These are phyloP conservation scores for Dinoponera quadriceps DNA, from an alignment of 1,140 invertebrate species.

Conservation along the genomic window DNA sequence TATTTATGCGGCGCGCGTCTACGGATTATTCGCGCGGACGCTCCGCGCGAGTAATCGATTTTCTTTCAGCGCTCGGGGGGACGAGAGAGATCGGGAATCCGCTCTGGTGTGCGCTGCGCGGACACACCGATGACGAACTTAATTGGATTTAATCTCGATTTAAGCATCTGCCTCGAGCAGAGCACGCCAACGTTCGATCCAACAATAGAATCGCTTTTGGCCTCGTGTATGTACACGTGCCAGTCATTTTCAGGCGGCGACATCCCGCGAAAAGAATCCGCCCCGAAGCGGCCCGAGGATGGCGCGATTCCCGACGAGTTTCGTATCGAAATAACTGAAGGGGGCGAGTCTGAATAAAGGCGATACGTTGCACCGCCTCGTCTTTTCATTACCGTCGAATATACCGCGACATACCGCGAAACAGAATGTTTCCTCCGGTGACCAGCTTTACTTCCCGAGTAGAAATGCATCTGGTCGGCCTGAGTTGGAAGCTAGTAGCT, in stretches of 20 bases:
- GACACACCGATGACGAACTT: slow-evolving; percentile 43
- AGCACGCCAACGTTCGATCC: slow-evolving; percentile 38
- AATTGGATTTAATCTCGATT: slow-evolving; percentile 59
- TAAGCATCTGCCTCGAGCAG: slow-evolving; percentile 56
- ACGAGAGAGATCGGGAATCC: slow-evolving; percentile 42
- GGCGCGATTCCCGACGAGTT: not conserved
- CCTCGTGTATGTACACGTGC: slow-evolving; percentile 39
- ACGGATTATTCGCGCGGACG: not conserved
- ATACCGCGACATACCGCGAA: too few species aligned
- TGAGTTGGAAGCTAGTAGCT: too few species aligned
- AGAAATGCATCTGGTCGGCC: too few species aligned
- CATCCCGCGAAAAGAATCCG: slow-evolving; percentile 42
- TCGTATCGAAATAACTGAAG: not conserved
- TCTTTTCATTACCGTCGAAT: too few species aligned
- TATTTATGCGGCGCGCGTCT: slow-evolving; percentile 10
- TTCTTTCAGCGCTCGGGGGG: slow-evolving; percentile 30
- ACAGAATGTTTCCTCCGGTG: too few species aligned
- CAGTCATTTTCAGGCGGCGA: slow-evolving; percentile 49
- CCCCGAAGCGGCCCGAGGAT: not conserved
- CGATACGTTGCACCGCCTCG: too few species aligned
- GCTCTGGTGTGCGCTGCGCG: slow-evolving; percentile 23
- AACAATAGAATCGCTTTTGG: slow-evolving; percentile 58
- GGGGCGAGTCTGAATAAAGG: too few species aligned
- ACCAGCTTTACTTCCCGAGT: too few species aligned
- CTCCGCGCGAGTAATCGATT: slow-evolving; percentile 43